Base-by-base conservation (phyloP, 2,888 invertebrate species). In the Nineta flava region DNA sequence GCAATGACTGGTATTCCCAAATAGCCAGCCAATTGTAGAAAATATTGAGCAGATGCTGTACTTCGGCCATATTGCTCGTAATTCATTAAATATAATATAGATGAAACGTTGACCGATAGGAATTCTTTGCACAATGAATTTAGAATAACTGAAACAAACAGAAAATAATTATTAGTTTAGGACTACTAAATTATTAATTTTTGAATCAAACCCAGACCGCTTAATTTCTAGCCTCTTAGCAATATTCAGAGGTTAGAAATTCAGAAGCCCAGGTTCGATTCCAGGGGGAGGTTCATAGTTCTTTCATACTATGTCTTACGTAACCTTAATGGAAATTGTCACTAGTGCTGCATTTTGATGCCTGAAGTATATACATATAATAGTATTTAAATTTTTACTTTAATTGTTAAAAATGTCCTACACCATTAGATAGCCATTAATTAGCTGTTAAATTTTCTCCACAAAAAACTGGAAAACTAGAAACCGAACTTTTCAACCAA, bases 1-100 rank as follows among this genome's bases (percentile, higher is more conserved):
- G 92, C 91, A 58, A 95, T 91, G 48, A 95, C 92, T 58, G 95
- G 95, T 63, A 95, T 92, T 56, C 93, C 94, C 59, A 94, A 75
- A 70, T 93, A 93, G 51, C 90, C 91, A 57, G 92, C 90, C 61
- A 93, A 74, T 72, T 93, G 92, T 56, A 93, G 77, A 68, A 93
- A 90, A 71, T 93, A 93, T 68, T 93, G 92, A 52, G 91, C 90
- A 55, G 92, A 90, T 57, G 92, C 92, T 52, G 92, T 92, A 68
- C 90, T 90, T 55, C 90, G 78, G 45, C 92, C 92, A 63, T 91
- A 93, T 69, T 85, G 84, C 74, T 93, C 92, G 70, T 91, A 87
- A 72, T 93, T 93, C 83, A 92, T 93, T 73, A 94, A 79, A 70
- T 92, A 93, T 59, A 94, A 75, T 63, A 94, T 91, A 61, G 91